A percentile compares a stretch with the other conserved stretches of the same genome.
These are phyloP conservation scores for Drosophila mayaguana DNA, from an alignment of 2,888 invertebrate species.

Conservation along the genomic window DNA sequence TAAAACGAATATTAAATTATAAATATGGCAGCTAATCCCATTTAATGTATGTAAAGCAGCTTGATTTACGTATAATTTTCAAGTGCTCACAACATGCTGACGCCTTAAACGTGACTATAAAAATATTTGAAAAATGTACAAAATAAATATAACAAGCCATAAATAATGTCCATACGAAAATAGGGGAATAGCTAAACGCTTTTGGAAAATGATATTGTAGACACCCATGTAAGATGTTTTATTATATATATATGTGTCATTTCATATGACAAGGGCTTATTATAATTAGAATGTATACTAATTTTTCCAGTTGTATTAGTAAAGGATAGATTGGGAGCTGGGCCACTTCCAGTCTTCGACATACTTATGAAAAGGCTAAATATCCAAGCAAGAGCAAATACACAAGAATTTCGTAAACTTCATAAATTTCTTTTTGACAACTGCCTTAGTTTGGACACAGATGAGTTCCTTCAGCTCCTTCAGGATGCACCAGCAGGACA, in stretches of 20 bases:
- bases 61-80: conserved; percentile 1
- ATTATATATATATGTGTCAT: neutral
- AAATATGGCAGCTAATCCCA: conserved; percentile 15
- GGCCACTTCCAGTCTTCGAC: too few relatives aligned
- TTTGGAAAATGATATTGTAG: neutral
- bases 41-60: conserved; percentile 16
- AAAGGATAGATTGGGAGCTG: too few relatives aligned
- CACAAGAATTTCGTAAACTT: neutral
- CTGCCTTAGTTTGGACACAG: neutral
- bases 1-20: conserved; percentile 15
- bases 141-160: neutral
- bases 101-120: neutral
- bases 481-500: neutral
- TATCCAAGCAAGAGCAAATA: neutral
- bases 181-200: too few relatives aligned
- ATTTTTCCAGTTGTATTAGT: neutral
- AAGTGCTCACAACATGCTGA: neutral
- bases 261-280: neutral
- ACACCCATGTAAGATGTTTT: neutral
- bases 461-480: too few relatives aligned
- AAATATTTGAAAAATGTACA: neutral
- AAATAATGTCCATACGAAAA: conserved; percentile 3
- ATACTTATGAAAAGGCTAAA: too few relatives aligned
- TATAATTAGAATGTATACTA: neutral
- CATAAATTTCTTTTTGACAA: neutral